phyloP scores from a whole-genome alignment of 2,888 invertebrate species.

The Coelinius sp. region DNA sequence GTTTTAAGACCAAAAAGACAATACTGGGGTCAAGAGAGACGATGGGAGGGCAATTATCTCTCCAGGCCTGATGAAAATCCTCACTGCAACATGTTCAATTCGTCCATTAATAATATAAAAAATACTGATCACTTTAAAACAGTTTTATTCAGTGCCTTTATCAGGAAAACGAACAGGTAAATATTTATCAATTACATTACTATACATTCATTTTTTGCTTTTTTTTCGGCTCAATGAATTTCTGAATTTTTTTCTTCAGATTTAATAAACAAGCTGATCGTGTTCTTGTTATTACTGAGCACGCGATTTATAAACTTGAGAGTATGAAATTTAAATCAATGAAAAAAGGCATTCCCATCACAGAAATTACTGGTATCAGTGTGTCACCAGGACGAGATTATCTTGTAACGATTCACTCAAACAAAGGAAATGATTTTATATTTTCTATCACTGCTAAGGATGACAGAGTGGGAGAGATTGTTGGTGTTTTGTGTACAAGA shows the following conservation, averaged over 20 bases:
- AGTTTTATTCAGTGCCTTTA: slow-evolving; percentile 69
- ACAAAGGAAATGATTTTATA: slow-evolving; percentile 91
- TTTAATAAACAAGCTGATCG: slow-evolving; percentile 88
- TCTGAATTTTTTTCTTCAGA: slow-evolving; percentile 52
- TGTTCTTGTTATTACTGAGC: slow-evolving; percentile 89
- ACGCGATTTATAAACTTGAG: slow-evolving; percentile 89
- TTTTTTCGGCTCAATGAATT: neutral
- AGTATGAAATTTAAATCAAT: slow-evolving; percentile 88
- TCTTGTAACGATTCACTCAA: slow-evolving; percentile 88
- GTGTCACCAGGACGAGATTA: slow-evolving; percentile 91
- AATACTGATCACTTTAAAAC: slow-evolving; percentile 78
- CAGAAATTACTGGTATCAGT: slow-evolving; percentile 88
- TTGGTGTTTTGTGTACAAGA: slow-evolving; percentile 85
- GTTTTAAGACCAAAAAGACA: slow-evolving; percentile 78
- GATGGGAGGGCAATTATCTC: slow-evolving; percentile 90
- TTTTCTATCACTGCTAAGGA: slow-evolving; percentile 79
- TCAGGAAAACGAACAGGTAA: slow-evolving; percentile 66
- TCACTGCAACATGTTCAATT: slow-evolving; percentile 77
- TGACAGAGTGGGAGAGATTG: slow-evolving; percentile 89
- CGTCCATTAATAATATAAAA: slow-evolving; percentile 79
- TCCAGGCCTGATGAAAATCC: slow-evolving; percentile 79
- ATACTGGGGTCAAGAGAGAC: slow-evolving; percentile 83
- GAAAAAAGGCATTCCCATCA: slow-evolving; percentile 86
- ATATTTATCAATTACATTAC: neutral
- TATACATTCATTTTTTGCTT: neutral